Evolutionary conservation across 2,113 vertebrate species (phyloP), one percentile per base, ranked within the genome.

Genomic region (Chaetodon auriga): DNA sequence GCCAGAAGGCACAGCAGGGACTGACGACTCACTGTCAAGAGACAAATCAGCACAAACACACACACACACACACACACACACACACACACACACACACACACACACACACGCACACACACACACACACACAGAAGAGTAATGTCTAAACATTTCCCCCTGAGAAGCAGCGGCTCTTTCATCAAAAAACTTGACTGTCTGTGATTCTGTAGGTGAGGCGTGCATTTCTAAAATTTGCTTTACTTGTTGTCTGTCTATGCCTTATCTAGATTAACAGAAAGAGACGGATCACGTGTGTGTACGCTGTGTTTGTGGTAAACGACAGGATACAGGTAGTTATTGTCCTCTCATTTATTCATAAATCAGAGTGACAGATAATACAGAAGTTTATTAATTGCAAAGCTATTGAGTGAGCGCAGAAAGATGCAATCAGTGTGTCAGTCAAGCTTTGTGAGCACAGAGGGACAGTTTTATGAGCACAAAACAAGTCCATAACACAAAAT

Each of bases 1-100:
- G 78, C 87, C 83, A 85, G 85, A 85, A 89, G 81, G 83, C 92
- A 82, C 87, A 89, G 86, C 81, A 70, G 89, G 85, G 84, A 89
- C 80, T 81, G 83, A 89, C 61, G 66, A 82, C 81, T 90, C 84
- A 78, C 85, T 88, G 87, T 84, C 90, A 88, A 77, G 86, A 90
- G 86, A 90, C 78, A 90, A 91, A 91, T 83, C 79, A 77, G 68
- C 57, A 19, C 48, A 8, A 41, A 3, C 54, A 66, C 75, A 15
- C 1, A 49, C 66, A 46, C 19, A 23, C 38, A 68, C 13, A 38
- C 30, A 30, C 30, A 30, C 30, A 30, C 30, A 30, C 30, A 30
- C 30, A 30, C 30, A 30, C 30, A 30, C 30, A 30, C 30, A 30
- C 30, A 55, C 55, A 75, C 36, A 57, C 66, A 46, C 19, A 23